Conservation (phyloP, 2,888 invertebrate genomes). For the Sisyra terminalis region DNA sequence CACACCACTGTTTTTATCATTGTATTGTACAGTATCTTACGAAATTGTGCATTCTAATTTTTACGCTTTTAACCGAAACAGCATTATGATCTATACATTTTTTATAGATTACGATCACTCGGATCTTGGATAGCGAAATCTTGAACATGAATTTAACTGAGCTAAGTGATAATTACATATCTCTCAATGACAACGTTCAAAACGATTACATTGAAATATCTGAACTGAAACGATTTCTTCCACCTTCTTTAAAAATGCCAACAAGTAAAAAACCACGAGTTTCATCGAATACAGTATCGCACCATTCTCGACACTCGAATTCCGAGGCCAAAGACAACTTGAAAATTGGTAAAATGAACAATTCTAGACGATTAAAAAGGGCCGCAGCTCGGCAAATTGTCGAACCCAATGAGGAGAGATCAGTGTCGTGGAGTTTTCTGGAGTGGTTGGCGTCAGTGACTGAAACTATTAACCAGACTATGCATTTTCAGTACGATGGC, state of each 20-base stretch:
- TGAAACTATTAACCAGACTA: conserved; percentile 56
- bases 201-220: not conserved
- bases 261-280: not conserved
- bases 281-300: too few species aligned
- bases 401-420: conserved; percentile 19
- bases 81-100: too few species aligned
- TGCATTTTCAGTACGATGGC: conserved; percentile 51
- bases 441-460: conserved; percentile 62
- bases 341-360: not conserved
- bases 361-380: not conserved
- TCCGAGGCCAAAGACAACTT: too few species aligned
- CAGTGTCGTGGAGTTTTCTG: conserved; percentile 33
- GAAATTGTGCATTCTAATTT: too few species aligned
- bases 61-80: too few species aligned
- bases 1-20: too few species aligned
- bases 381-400: not conserved
- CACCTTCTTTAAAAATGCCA: not conserved
- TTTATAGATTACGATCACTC: not conserved
- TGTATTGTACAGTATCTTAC: too few species aligned
- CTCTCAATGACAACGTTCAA: not conserved
- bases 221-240: conserved; percentile 2
- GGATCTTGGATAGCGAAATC: not conserved
- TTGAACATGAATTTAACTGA: not conserved
- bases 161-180: conserved; percentile 1
- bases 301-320: too few species aligned